Conservation (phyloP, 2,113 vertebrate species). For the Cryptotis parvus region DNA sequence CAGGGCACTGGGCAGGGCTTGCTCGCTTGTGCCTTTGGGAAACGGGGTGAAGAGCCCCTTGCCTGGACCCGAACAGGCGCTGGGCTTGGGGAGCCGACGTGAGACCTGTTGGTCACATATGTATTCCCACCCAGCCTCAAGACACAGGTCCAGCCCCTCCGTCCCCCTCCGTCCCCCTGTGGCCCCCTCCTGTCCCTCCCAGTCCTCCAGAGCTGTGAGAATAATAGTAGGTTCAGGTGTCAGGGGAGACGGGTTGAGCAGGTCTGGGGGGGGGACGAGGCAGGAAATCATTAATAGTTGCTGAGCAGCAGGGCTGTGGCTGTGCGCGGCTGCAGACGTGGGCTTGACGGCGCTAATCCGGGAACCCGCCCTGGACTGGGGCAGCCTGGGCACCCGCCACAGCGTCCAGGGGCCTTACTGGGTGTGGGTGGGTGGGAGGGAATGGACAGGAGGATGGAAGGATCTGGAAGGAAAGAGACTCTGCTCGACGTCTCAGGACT, state of each 20-base stretch:
- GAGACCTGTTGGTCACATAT: background rate
- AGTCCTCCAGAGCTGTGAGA: conserved; percentile 45
- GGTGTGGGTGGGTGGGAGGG: too few relatives aligned
- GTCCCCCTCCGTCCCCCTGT: background rate
- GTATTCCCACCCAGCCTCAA: background rate
- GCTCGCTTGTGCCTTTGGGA: background rate
- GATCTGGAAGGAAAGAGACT: background rate
- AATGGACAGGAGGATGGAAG: background rate
- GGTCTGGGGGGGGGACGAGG: conserved; percentile 72
- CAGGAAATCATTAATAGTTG: conserved; percentile 63
- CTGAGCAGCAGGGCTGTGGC: background rate
- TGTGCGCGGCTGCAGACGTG: background rate
- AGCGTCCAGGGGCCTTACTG: background rate
- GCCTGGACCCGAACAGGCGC: background rate
- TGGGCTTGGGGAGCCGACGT: background rate
- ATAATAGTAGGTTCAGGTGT: conserved; percentile 68
- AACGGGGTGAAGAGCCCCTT: background rate
- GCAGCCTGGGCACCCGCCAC: background rate
- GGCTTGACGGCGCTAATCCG: background rate
- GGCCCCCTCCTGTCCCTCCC: background rate
- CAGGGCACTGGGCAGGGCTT: background rate
- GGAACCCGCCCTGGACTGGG: background rate
- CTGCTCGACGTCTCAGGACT: background rate
- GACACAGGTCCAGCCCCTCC: background rate
- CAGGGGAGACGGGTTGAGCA: conserved; percentile 80